A percentile compares a stretch with the other conserved stretches of the same genome.
Evolutionary conservation across 2,113 vertebrate genomes (phyloP).

Genomic region (Plecturocebus donacophilus): DNA sequence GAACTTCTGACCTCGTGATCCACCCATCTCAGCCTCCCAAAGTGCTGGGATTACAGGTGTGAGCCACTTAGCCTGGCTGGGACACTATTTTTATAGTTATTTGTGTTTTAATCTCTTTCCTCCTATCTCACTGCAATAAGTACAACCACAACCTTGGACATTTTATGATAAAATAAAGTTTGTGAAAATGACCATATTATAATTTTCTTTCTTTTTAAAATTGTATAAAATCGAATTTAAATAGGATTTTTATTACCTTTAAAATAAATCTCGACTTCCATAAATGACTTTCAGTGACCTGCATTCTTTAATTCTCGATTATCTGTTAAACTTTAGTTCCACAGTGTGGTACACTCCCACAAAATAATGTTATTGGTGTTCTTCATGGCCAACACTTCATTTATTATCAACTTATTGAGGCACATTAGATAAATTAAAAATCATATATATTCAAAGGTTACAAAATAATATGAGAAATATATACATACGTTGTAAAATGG

Average conservation of each 20-base stretch:
- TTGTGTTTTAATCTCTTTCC: neutral
- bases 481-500: neutral
- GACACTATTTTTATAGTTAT: neutral
- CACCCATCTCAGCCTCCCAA: too few relatives aligned
- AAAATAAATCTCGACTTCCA: neutral
- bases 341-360: neutral
- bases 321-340: neutral
- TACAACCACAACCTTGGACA: rapidly evolving
- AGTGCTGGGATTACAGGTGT: too few relatives aligned
- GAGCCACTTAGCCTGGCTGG: too few relatives aligned
- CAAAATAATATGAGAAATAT: neutral
- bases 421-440: neutral
- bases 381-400: neutral
- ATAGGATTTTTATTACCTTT: neutral
- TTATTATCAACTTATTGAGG: neutral
- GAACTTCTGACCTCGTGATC: too few relatives aligned
- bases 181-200: neutral
- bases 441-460: neutral
- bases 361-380: neutral
- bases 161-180: neutral
- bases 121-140: neutral
- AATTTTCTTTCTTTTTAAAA: neutral
- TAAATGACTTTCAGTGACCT: neutral
- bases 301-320: neutral
- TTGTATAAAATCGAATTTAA: neutral